Evolutionary conservation across 64 coral and sea anemone species (phyloP).

Genomic region (Catalaphyllia jardinei): DNA sequence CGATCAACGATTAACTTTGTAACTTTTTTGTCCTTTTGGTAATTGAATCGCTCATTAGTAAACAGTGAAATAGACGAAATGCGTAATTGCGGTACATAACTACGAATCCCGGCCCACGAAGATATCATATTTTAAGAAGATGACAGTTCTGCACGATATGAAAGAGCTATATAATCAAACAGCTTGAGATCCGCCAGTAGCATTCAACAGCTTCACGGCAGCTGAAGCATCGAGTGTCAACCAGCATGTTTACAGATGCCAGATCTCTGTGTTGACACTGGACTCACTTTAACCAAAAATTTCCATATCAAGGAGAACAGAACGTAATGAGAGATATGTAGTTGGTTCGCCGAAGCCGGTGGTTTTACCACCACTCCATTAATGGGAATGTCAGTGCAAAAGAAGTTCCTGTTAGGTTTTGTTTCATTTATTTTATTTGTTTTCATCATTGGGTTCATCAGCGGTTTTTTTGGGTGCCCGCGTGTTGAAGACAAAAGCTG

Average conservation of each 20-base stretch:
- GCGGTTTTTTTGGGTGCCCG: background rate
- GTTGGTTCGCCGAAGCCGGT: background rate
- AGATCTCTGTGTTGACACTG: background rate
- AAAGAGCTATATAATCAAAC: background rate
- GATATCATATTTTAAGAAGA: background rate
- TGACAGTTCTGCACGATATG: background rate
- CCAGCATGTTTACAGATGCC: background rate
- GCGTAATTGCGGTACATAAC: background rate
- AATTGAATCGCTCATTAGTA: background rate
- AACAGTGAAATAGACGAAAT: background rate
- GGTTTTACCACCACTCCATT: background rate
- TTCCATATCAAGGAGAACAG: conserved; percentile 31
- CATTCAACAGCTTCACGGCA: conserved; percentile 6
- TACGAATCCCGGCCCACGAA: background rate
- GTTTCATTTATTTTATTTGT: conserved; percentile 14
- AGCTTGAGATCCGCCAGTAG: conserved; percentile 9
- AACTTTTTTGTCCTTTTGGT: background rate
- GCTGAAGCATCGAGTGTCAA: conserved; percentile 5
- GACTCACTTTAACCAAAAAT: conserved; percentile 19
- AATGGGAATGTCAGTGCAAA: conserved; percentile 48
- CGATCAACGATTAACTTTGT: background rate
- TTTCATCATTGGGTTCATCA: conserved; percentile 12
- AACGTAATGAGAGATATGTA: conserved; percentile 7
- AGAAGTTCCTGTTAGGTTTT: conserved; percentile 35
- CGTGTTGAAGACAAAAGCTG: background rate